Percentiles rank a stretch among this genome's conserved stretches.
Conservation (phyloP, 2,888 invertebrate genomes). For the Muschampia staudingeri region DNA sequence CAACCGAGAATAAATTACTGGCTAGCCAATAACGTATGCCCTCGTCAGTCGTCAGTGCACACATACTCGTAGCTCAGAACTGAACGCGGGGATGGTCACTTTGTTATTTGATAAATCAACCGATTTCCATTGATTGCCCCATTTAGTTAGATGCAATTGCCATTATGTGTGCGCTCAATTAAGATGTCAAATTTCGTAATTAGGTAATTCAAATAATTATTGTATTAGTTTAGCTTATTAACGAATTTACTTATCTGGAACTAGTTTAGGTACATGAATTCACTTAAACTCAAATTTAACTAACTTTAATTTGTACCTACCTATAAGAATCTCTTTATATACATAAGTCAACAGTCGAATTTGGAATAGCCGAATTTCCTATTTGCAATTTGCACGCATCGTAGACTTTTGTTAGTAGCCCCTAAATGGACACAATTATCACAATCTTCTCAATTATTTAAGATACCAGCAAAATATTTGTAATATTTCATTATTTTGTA, state of each 20-base stretch:
- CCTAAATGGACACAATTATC: too few relatives aligned
- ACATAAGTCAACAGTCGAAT: too few relatives aligned
- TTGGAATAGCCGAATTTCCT: background rate
- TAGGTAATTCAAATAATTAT: conserved; percentile 23
- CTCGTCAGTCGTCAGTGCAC: conserved; percentile 29
- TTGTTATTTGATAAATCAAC: conserved; percentile 52
- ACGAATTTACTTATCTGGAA: too few relatives aligned
- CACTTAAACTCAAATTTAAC: too few relatives aligned
- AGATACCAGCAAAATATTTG: too few relatives aligned
- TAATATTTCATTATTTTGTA: too few relatives aligned
- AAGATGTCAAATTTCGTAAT: conserved; percentile 37
- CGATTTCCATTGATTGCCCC: conserved; percentile 47
- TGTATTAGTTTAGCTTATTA: too few relatives aligned
- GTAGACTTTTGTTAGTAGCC: too few relatives aligned
- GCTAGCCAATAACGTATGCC: conserved; percentile 33
- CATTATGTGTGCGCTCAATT: conserved; percentile 41
- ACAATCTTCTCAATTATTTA: too few relatives aligned
- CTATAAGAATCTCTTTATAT: too few relatives aligned
- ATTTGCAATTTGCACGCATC: background rate
- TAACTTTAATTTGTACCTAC: too few relatives aligned
- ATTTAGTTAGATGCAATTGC: conserved; percentile 45
- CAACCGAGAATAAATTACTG: conserved; percentile 43
- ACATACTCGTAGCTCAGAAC: background rate
- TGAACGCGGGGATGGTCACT: conserved; percentile 16
- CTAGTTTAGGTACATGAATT: too few relatives aligned